Conservation (phyloP, 2,113 vertebrate species). For the Anthoscopus minutus region DNA sequence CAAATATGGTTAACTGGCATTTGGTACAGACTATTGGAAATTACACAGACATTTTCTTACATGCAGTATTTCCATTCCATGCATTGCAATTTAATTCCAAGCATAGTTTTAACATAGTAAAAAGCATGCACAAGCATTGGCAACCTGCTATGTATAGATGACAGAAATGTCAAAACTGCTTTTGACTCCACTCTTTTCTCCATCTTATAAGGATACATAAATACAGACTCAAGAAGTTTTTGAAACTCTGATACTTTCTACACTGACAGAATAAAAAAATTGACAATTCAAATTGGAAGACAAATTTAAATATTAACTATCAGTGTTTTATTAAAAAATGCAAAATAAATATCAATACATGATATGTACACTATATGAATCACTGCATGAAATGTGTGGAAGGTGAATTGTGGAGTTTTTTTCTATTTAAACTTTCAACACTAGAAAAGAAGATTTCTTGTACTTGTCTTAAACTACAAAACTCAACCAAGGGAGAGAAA, state of each 20-base stretch:
- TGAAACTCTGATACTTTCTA: neutral
- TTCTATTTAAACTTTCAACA: neutral
- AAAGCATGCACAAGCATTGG: conserved; percentile 36
- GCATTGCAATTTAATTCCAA: neutral
- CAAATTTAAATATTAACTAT: neutral
- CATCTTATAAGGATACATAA: neutral
- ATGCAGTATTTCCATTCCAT: conserved; percentile 23
- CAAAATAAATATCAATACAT: neutral
- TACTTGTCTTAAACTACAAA: neutral
- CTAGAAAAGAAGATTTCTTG: neutral
- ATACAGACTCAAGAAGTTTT: neutral
- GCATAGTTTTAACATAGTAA: neutral
- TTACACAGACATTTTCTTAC: neutral
- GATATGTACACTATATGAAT: too few species aligned
- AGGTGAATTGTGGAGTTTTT: neutral
- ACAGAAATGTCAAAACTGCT: neutral
- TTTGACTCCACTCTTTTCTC: neutral
- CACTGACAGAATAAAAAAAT: neutral
- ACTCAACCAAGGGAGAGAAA: neutral
- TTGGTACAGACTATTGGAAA: neutral
- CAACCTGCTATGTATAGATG: neutral
- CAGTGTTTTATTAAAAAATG: neutral
- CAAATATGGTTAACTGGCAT: neutral
- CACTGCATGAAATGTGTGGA: neutral
- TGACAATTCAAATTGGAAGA: neutral